Base-by-base conservation (phyloP, 2,888 invertebrate species). In the Ganaspis brasiliensis region DNA sequence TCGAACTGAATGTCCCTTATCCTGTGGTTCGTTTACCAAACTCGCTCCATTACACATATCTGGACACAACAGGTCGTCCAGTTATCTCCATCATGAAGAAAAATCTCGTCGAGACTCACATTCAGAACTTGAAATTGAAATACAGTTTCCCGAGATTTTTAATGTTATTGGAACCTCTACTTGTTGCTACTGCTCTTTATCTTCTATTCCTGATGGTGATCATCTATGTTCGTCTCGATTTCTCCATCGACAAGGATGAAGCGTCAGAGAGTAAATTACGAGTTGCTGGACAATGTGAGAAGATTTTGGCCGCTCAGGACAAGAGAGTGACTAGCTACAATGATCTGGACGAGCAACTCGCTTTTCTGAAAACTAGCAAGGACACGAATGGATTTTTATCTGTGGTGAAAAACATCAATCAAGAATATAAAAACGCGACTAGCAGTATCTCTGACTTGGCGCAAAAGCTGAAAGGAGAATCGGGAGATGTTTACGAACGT, bases 101-200 rank as follows among this genome's bases (percentile, higher is more conserved):
- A 21, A 98, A 99, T 92, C 92, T 99, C 79, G 98, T 98, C 0
- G 98, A 99, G 89, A 97, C 97, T 89, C 99, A 99, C 90, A 99
- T 99, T 88, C 97, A 98, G 92, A 97, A 98, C 91, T 97, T 99
- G 91, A 96, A 97, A 92, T 92, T 98, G 56, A 95, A 95, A 81
- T 99, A 99, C 91, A 95, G 95, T 84, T 99, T 98, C 94, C 95
- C 97, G 40, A 95, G 96, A 84, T 91, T 96, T 59, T 92, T 97
- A 37, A 95, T 99, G 95, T 92, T 99, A 56, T 97, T 98, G 89
- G 99, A 99, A 91, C 99, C 99, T 0, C 90, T 99, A 52, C 92
- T 99, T 72, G 96, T 99, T 35, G 96, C 98, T 78, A 93, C 95
- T 31, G 98, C 98, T 86, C 94, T 99, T 83, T 98, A 97, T 91